Percentiles rank a stretch among this genome's conserved stretches.
These are phyloP conservation scores for Heliornis fulica DNA, from an alignment of 2,113 vertebrate species.

Conservation along the genomic window DNA sequence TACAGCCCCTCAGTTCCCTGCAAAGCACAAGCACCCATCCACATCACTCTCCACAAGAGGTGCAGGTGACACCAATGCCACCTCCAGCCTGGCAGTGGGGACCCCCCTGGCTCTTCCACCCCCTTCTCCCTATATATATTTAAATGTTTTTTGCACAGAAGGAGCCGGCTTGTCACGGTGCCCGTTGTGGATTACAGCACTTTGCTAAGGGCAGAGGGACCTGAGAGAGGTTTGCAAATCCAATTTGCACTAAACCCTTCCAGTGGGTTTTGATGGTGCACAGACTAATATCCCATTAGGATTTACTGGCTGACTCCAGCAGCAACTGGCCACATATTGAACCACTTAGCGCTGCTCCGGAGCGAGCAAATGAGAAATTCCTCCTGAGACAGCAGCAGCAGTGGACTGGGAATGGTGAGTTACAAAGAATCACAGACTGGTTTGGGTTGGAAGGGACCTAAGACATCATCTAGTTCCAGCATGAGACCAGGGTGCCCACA, in stretches of 20 bases:
- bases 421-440: too few relatives aligned
- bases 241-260: constrained; percentile 28
- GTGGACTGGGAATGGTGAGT: neutral
- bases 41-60: neutral
- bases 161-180: neutral
- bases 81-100: neutral
- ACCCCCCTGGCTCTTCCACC: rapidly evolving
- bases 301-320: neutral
- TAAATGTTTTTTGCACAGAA: neutral
- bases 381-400: neutral
- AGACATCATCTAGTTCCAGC: too few relatives aligned
- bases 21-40: rapidly evolving
- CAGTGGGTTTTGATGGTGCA: neutral
- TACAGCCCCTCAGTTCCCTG: rapidly evolving
- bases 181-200: neutral
- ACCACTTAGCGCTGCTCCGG: neutral
- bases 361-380: neutral
- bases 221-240: neutral
- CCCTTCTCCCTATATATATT: rapidly evolving
- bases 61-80: rapidly evolving
- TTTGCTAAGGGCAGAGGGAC: constrained; percentile 11
- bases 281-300: neutral
- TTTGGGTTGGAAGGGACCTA: too few relatives aligned
- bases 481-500: too few relatives aligned
- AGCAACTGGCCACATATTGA: neutral